Percentiles rank a stretch among this genome's conserved stretches.
Conservation (phyloP, 2,888 invertebrate genomes). For the Chloroclysta siterata region DNA sequence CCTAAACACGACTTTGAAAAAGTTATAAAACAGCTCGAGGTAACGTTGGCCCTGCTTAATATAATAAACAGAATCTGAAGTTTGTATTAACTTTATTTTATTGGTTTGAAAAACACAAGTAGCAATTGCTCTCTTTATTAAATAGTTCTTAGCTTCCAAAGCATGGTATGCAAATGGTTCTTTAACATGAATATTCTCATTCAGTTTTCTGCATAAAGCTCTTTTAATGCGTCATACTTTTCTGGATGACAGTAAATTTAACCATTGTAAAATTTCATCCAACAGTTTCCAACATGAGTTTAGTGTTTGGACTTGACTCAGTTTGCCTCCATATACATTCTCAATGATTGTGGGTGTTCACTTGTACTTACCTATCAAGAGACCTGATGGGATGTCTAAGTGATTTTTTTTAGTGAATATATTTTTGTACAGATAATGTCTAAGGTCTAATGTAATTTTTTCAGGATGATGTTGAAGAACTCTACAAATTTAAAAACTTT, state of each 20-base stretch:
- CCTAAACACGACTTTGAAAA: conserved; percentile 59
- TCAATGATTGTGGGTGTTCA: too few relatives aligned
- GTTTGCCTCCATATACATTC: too few relatives aligned
- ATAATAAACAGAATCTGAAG: too few relatives aligned
- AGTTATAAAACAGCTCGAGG: conserved; percentile 63
- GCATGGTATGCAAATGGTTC: background rate
- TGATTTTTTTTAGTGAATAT: too few relatives aligned
- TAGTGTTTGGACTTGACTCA: too few relatives aligned
- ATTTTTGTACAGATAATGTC: too few relatives aligned
- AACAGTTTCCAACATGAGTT: background rate
- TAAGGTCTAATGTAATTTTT: conserved; percentile 5
- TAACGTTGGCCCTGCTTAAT: conserved; percentile 37
- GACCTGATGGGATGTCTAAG: too few relatives aligned
- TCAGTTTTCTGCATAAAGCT: background rate
- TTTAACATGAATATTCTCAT: background rate
- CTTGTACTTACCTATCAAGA: too few relatives aligned
- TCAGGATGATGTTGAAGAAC: conserved; percentile 87
- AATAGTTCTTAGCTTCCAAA: too few relatives aligned
- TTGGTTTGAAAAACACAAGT: too few relatives aligned
- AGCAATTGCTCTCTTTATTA: too few relatives aligned
- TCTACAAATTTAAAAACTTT: conserved; percentile 90
- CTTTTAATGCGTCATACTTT: background rate
- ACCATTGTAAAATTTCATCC: background rate
- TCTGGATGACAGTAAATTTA: background rate
- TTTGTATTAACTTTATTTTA: too few relatives aligned